Evolutionary conservation across 2,797 vertebrate species (phyloP), one percentile per base, ranked within the genome.

Genomic region (Falco novaeseelandiae): DNA sequence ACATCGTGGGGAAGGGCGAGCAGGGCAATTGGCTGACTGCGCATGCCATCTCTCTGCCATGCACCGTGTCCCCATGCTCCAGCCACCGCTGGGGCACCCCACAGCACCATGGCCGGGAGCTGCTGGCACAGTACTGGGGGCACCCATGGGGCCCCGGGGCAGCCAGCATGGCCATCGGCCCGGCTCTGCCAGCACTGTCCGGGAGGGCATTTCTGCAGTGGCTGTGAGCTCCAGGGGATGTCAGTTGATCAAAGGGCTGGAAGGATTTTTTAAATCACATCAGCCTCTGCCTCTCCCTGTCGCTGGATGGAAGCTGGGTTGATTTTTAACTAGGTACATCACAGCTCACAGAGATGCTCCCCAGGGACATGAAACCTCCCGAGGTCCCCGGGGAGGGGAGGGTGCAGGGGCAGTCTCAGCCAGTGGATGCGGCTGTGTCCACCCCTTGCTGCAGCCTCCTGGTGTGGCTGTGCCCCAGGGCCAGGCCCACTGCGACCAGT

Each of bases 81-180:
- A 8, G 40, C 19, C 62, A 11, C 48, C 4, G 2, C n/a, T 10
- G 48, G 46, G 59, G 6, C 34, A 51, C 25, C 26, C 76, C 34
- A 14, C 36, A 3, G 0, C 23, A 10, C 36, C 5, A 2, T 0
- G 3, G 49, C 36, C 1, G 0, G 49, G 27, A 61, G 48, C 61
- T 38, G 54, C 12, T 0, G 2, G 34, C 2, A 2, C 52, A n/a
- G 55, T 0, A 0, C 29, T 10, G 14, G n/a, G 57, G 38, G 42
- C n/a, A 26, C 9, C 51, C n/a, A 2, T 12, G 29, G 20, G 54
- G 27, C 12, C 11, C 52, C 3, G 2, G 1, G 32, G 81, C 3
- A 1, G 23, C 16, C 6, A 0, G 49, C 7, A 0, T 2, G 1
- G 57, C 38, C 38, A 22, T 46, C 9, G 1, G 32, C 36, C 34